Evolutionary conservation across 37 sponge, comb jelly and placozoan genomes (phyloP).

Genomic region (Halisarca cf. caerulea): DNA sequence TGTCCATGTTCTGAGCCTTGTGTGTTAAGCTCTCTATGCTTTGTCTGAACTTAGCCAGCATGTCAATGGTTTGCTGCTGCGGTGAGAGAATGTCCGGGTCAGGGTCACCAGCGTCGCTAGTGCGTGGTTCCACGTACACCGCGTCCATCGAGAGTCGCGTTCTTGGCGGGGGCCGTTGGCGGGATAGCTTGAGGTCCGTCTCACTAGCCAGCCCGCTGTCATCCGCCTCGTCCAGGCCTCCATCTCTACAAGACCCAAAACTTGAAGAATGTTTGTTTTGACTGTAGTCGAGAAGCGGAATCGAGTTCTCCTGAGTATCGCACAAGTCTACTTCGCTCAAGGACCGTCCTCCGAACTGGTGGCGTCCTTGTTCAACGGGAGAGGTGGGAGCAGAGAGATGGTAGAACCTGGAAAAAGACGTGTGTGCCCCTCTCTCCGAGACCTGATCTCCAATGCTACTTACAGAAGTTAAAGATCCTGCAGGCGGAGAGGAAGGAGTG

Average conservation of each 20-base stretch:
- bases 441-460: neutral
- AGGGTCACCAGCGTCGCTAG: neutral
- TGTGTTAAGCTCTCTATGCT: neutral
- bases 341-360: neutral
- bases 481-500: neutral
- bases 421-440: no score
- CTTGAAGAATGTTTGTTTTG: neutral
- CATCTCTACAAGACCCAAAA: neutral
- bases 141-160: neutral
- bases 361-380: neutral
- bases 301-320: neutral
- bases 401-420: neutral
- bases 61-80: neutral
- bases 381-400: conserved; percentile 17
- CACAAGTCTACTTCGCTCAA: neutral
- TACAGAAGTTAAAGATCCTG: neutral
- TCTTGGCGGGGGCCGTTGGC: neutral
- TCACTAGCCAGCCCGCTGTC: conserved; percentile 16
- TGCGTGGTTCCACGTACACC: neutral
- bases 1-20: neutral
- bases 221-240: neutral
- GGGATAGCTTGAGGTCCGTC: neutral
- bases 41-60: neutral
- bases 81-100: neutral
- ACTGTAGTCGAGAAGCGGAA: neutral